Conservation (phyloP, 1,140 invertebrate species). For the Leptopilina clavipes region DNA sequence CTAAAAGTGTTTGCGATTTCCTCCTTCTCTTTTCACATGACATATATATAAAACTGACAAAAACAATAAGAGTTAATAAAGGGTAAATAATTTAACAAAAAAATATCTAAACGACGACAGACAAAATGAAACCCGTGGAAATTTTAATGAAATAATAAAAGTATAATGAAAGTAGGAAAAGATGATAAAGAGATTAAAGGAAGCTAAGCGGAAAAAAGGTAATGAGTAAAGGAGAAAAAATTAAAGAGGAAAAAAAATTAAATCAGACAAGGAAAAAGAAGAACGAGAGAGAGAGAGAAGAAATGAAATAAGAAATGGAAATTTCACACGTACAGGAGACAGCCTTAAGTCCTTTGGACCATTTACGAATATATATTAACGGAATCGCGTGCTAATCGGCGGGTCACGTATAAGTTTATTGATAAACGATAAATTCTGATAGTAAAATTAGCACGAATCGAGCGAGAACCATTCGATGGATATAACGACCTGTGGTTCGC, state of each 20-base stretch:
- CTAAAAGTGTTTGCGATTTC: not conserved
- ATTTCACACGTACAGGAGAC: conserved; percentile 19
- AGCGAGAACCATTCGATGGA: conserved; percentile 8
- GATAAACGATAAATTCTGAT: conserved; percentile 34
- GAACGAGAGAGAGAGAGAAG: not conserved
- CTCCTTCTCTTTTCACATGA: too few species aligned
- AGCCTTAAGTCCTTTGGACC: not conserved
- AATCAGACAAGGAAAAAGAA: not conserved
- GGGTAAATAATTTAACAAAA: too few species aligned
- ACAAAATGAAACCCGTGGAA: too few species aligned
- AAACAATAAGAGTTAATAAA: too few species aligned
- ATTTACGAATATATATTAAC: not conserved
- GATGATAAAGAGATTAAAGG: not conserved
- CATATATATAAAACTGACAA: not conserved
- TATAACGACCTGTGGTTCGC: conserved; percentile 8
- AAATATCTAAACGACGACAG: too few species aligned
- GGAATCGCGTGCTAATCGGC: not conserved
- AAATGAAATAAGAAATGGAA: not conserved
- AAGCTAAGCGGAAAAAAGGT: not conserved
- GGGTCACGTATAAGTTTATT: conserved; percentile 26
- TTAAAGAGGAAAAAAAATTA: not conserved
- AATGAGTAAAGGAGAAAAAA: not conserved
- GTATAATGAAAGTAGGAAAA: too few species aligned
- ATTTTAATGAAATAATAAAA: too few species aligned
- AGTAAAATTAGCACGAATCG: conserved; percentile 12